Evolutionary conservation across 2,113 vertebrate genomes (phyloP), one percentile per base, ranked within the genome.

Genomic region (Leuciscus idus): DNA sequence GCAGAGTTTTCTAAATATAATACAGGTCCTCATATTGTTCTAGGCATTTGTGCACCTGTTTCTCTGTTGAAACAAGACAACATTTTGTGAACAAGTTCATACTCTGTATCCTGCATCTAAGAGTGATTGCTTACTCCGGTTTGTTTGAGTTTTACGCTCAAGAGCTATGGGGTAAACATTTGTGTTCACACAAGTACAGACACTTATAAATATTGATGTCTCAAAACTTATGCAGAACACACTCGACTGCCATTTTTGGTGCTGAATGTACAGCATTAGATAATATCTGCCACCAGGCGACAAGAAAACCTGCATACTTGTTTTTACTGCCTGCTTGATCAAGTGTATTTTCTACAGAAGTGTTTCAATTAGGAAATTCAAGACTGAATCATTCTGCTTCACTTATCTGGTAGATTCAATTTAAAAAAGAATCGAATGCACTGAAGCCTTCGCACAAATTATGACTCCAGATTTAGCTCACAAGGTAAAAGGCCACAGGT

Each of bases 1-100:
- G 87, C 90, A 92, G 81, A 83, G 85, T 19, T 57, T 77, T 64
- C 48, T 55, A 88, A 77, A 81, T 81, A 83, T 55, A 79, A 86
- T 72, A 81, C 70, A 52, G 28, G 55, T 61, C 76, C n/a, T 59
- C 17, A 33, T 78, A 23, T 57, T 43, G 33, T 28, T 21, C 46
- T 26, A 43, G 8, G n/a, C 50, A 43, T 11, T 33, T 19, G 59
- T 33, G 39, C 72, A 64, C 52, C 46, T 33, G 79, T 76, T 70
- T 76, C 28, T 66, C 50, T 79, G 79, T 88, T 15, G 21, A 48
- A 48, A 33, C 26, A 52, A 75, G 12, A 55, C 57, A 73, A 26
- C 30, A 74, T 72, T 23, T 66, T 75, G 19, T 43, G 33, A 78
- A 85, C 19, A 75, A 17, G 7, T 50, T 50, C 59, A 78, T 39